Conservation (phyloP, 2,888 invertebrate genomes). For the Acleris literana region DNA sequence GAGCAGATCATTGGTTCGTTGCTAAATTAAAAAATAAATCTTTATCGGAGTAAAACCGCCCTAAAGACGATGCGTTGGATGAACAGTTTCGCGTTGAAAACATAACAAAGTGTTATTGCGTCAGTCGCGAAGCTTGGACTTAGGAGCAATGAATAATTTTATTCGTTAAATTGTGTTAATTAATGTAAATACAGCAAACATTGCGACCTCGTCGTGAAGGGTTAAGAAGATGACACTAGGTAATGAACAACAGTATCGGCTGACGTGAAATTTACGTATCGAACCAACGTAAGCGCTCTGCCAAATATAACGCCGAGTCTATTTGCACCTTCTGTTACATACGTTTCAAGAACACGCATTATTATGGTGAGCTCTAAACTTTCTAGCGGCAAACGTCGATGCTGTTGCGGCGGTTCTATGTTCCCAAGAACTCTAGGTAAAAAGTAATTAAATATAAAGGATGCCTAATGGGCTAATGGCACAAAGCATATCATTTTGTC, state of each 20-base stretch:
- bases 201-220: conserved; percentile 19
- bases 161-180: conserved; percentile 33
- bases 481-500: no score
- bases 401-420: background rate
- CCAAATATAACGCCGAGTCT: conserved; percentile 1
- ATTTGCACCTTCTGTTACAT: background rate
- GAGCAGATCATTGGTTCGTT: background rate
- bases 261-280: conserved; percentile 16
- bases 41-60: background rate
- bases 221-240: conserved; percentile 28
- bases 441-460: no score
- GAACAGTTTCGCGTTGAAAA: background rate
- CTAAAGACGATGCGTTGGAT: background rate
- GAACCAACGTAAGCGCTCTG: conserved; percentile 1
- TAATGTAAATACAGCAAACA: conserved; percentile 30
- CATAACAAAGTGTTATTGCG: conserved; percentile 7
- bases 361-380: conserved; percentile 4
- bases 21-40: no score
- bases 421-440: background rate
- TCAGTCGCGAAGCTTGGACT: conserved; percentile 2
- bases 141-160: conserved; percentile 17
- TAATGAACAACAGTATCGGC: conserved; percentile 7
- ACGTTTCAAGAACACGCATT: conserved; percentile 6
- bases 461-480: no score
- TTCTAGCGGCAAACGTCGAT: background rate